Evolutionary conservation across 2,113 vertebrate genomes (phyloP).

Genomic region (Columba livia): DNA sequence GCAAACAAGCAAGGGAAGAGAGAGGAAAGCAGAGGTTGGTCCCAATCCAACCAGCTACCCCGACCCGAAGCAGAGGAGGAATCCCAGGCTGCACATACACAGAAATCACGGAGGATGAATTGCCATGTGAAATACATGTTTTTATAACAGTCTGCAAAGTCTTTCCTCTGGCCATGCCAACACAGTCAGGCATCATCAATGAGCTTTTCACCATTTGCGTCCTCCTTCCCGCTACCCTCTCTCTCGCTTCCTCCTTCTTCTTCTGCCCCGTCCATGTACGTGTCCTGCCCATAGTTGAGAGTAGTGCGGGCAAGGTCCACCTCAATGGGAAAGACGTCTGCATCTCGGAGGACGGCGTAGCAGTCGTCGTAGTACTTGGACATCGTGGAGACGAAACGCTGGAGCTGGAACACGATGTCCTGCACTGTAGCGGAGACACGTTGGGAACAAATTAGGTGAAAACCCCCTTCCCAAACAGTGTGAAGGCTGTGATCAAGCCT

Average conservation of each 20-base stretch:
- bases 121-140: neutral
- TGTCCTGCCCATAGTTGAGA: constrained; percentile 86
- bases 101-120: constrained; percentile 22
- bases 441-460: neutral
- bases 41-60: neutral
- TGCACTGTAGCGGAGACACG: constrained; percentile 80
- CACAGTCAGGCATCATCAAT: constrained; percentile 80
- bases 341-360: constrained; percentile 89
- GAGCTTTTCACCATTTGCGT: constrained; percentile 87
- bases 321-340: constrained; percentile 97
- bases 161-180: neutral
- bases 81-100: constrained; percentile 14
- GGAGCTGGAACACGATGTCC: constrained; percentile 98
- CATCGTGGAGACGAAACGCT: constrained; percentile 96
- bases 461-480: neutral
- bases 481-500: neutral
- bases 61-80: constrained; percentile 14
- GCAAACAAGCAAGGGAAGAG: constrained; percentile 7
- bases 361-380: constrained; percentile 96
- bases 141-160: neutral
- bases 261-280: constrained; percentile 79
- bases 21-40: neutral
- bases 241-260: constrained; percentile 77
- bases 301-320: constrained; percentile 96
- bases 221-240: constrained; percentile 51